A percentile compares a stretch with the other conserved stretches of the same genome.
Evolutionary conservation across 1,140 invertebrate species (phyloP).

Genomic region (Archivesica marissinica): DNA sequence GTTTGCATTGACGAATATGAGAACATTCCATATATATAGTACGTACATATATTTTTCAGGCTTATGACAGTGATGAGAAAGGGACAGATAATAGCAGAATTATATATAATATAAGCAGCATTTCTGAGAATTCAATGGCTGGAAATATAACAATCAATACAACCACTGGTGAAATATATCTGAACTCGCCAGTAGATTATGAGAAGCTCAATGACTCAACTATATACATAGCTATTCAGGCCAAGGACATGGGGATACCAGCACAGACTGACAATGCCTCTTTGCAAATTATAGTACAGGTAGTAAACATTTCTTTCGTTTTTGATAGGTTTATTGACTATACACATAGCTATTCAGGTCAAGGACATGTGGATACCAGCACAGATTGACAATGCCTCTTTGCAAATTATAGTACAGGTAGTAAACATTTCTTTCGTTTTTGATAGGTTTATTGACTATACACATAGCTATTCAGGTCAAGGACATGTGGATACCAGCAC

Average conservation of each 20-base stretch:
- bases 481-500: slow-evolving; percentile 22
- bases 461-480: not conserved
- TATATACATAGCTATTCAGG: slow-evolving; percentile 10
- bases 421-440: too few species aligned
- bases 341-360: slow-evolving; percentile 9
- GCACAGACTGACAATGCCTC: not conserved
- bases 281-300: slow-evolving; percentile 18
- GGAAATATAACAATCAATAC: not conserved
- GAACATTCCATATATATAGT: too few species aligned
- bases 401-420: slow-evolving; percentile 29
- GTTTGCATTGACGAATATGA: too few species aligned
- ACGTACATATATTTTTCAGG: too few species aligned
- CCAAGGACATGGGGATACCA: slow-evolving; percentile 41
- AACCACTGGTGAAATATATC: slow-evolving; percentile 17
- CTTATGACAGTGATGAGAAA: slow-evolving; percentile 21
- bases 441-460: too few species aligned
- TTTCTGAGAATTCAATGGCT: not conserved
- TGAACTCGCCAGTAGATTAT: slow-evolving; percentile 12
- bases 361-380: slow-evolving; percentile 22
- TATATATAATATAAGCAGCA: not conserved
- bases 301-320: too few species aligned
- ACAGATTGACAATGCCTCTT: not conserved
- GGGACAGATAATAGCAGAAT: slow-evolving; percentile 21
- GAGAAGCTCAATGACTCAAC: slow-evolving; percentile 8
- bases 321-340: too few species aligned